Conservation (phyloP, 1,140 invertebrate genomes). For the Drosophila ohnishii region DNA sequence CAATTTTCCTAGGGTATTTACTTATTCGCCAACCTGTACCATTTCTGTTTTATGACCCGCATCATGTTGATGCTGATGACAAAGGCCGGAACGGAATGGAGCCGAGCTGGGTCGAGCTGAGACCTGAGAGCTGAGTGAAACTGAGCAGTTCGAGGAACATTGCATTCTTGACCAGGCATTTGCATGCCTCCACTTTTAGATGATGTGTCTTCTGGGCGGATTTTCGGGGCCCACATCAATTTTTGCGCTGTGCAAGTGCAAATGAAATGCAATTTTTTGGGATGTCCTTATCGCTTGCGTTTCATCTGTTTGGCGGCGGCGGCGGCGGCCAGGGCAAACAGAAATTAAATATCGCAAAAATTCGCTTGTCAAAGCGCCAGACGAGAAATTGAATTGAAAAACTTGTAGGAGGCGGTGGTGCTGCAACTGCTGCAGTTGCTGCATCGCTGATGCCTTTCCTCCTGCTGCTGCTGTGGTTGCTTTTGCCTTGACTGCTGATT, state of each 20-base stretch:
- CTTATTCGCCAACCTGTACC: not conserved
- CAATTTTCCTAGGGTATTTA: conserved; percentile 36
- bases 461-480: conserved; percentile 16
- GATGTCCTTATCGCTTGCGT: conserved; percentile 62
- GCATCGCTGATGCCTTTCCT: conserved; percentile 5
- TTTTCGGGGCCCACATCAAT: conserved; percentile 41
- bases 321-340: conserved; percentile 12
- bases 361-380: conserved; percentile 66
- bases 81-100: conserved; percentile 29
- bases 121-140: conserved; percentile 2
- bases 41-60: conserved; percentile 63
- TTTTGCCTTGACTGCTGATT: conserved; percentile 53
- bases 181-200: conserved; percentile 26
- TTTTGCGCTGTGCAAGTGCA: conserved; percentile 47
- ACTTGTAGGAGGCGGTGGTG: conserved; percentile 72
- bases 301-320: conserved; percentile 46
- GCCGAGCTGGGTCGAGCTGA: not conserved
- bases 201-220: conserved; percentile 30
- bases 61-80: conserved; percentile 75
- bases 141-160: conserved; percentile 25
- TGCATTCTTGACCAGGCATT: conserved; percentile 44
- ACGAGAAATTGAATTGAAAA: conserved; percentile 39
- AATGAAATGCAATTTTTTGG: conserved; percentile 72
- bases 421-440: conserved; percentile 15
- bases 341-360: conserved; percentile 74